Percentiles rank a stretch among this genome's conserved stretches.
Conservation (phyloP, 2,113 vertebrate species). For the Tapirus terrestris region DNA sequence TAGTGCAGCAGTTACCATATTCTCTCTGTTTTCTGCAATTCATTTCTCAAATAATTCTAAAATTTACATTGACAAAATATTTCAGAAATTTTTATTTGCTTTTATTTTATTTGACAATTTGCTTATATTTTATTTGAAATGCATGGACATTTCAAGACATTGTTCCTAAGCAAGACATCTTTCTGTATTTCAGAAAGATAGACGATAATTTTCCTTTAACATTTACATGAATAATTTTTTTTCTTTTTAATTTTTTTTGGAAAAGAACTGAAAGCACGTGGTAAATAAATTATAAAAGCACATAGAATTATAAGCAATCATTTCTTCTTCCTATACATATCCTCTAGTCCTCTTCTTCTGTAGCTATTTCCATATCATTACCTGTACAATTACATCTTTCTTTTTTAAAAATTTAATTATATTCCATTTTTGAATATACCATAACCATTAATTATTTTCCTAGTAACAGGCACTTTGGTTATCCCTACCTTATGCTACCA, state of each 20-base stretch:
- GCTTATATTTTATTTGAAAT: neutral
- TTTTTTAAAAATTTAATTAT: neutral
- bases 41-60: neutral
- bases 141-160: neutral
- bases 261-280: neutral
- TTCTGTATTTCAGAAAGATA: constrained; percentile 29
- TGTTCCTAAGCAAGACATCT: neutral
- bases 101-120: neutral
- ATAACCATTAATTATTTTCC: neutral
- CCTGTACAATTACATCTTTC: neutral
- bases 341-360: neutral
- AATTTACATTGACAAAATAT: neutral
- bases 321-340: neutral
- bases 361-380: neutral
- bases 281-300: neutral
- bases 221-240: neutral
- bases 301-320: neutral
- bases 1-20: neutral
- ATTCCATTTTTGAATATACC: neutral
- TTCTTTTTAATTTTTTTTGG: neutral
- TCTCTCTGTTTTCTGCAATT: neutral
- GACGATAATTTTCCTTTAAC: neutral
- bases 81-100: neutral
- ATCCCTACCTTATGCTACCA: neutral
- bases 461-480: neutral